These are phyloP conservation scores for Ochropleura leucogaster DNA, from an alignment of 2,888 invertebrate species.

Conservation along the genomic window DNA sequence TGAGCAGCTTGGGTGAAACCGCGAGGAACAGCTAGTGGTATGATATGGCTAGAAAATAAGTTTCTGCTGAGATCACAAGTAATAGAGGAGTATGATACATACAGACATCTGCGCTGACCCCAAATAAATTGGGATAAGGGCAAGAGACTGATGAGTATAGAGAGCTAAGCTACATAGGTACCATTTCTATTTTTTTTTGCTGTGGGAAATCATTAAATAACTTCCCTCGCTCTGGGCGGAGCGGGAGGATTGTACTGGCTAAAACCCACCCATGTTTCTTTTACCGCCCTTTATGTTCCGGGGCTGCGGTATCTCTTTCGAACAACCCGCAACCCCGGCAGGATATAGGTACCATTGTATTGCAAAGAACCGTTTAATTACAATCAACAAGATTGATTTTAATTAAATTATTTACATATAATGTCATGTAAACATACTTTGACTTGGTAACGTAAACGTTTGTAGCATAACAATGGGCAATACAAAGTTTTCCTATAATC, in stretches of 20 bases:
- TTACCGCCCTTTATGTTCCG: too few species aligned
- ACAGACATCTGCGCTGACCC: background rate
- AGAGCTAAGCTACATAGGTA: background rate
- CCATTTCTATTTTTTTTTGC: too few species aligned
- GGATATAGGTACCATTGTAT: background rate
- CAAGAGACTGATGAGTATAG: background rate
- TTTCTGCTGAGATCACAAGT: background rate
- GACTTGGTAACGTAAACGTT: constrained; percentile 33
- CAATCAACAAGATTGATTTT: background rate
- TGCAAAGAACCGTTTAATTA: background rate
- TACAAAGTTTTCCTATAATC: constrained; percentile 37
- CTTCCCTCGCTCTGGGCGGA: too few species aligned
- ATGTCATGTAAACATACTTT: constrained; percentile 52
- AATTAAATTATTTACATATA: constrained; percentile 30
- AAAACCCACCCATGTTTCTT: too few species aligned
- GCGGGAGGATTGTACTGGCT: too few species aligned
- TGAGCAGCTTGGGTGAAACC: too few species aligned
- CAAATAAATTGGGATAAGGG: background rate
- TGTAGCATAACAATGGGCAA: constrained; percentile 8
- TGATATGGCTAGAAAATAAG: background rate
- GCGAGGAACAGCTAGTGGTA: too few species aligned
- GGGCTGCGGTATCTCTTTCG: too few species aligned
- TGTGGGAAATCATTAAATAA: too few species aligned
- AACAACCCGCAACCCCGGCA: too few species aligned
- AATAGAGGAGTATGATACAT: background rate